Base-by-base conservation (phyloP, 2,113 vertebrate genomes). In the Bubo scandiacus region DNA sequence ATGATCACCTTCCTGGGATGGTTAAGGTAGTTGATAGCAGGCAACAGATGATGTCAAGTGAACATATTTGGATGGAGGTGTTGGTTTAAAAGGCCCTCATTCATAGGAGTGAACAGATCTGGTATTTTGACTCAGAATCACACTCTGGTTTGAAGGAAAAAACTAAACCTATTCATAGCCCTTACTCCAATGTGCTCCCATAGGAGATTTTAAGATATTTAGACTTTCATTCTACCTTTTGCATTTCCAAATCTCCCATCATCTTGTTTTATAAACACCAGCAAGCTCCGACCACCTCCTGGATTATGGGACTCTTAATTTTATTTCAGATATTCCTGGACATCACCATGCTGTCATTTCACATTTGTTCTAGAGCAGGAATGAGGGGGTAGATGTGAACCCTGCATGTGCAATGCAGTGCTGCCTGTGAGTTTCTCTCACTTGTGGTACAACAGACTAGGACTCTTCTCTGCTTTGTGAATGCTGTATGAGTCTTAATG, bases 351-450 rank as follows among this genome's bases (percentile, higher is more conserved):
- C 43, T 65, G 40, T 26, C 52, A n/a, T 57, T 87, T 89, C 23
- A 42, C 22, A 13, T 8, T 55, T 71, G 14, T 34, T 79, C 36
- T 54, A 51, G 32, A 30, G 27, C 25, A 61, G 23, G 59, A 88
- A 59, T 0, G 1, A 61, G 18, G 29, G 2, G 10, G 11, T 12
- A 29, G 67, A 74, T 43, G 18, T 47, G 36, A 88, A 67, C 11
- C 0, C 0, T 52, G 55, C 4, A 3, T 0, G 0, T 17, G 42
- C 38, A 75, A 25, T 0, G 1, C 36, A 40, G n/a, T 14, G 32
- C 11, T 47, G 18, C 2, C 1, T 11, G 2, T 7, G 5, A 11
- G 18, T 13, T n/a, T 32, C 30, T 36, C 45, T 52, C 36, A 29
- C 21, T 40, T 8, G 2, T 3, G 36, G n/a, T 81, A 17, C 52